Conservation (phyloP, 2,113 vertebrate genomes). For the Periophthalmodon schlosseri region DNA sequence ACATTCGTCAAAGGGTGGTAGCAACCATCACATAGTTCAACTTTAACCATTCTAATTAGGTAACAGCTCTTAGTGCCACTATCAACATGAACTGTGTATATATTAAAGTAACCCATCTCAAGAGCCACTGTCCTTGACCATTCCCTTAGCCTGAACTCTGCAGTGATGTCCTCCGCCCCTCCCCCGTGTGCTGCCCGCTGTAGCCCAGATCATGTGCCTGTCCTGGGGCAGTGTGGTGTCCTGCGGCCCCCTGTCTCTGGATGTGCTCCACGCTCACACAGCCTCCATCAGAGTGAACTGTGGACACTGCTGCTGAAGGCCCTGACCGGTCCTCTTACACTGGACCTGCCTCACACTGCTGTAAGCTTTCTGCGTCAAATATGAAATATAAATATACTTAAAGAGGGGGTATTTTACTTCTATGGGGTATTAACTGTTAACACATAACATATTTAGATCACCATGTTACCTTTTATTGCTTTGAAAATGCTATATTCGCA, state of each 20-base stretch:
- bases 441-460: too few relatives aligned
- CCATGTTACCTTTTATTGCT: too few relatives aligned
- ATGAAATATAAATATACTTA: too few relatives aligned
- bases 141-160: not conserved
- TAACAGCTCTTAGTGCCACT: not conserved
- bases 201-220: constrained; percentile 1
- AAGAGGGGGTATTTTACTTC: too few relatives aligned
- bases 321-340: too few relatives aligned
- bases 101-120: not conserved
- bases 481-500: too few relatives aligned
- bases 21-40: too few relatives aligned
- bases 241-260: constrained; percentile 16
- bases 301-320: not conserved
- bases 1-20: too few relatives aligned
- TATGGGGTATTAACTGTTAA: too few relatives aligned
- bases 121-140: not conserved
- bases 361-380: too few relatives aligned
- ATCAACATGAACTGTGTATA: not conserved
- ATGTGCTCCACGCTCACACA: constrained; percentile 7
- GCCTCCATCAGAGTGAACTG: constrained; percentile 10
- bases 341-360: too few relatives aligned
- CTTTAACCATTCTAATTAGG: not conserved
- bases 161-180: not conserved
- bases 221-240: constrained; percentile 3
- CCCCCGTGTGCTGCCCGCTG: not conserved